These are phyloP conservation scores for Lithobius niger DNA, from an alignment of 1,140 invertebrate species.

Conservation along the genomic window DNA sequence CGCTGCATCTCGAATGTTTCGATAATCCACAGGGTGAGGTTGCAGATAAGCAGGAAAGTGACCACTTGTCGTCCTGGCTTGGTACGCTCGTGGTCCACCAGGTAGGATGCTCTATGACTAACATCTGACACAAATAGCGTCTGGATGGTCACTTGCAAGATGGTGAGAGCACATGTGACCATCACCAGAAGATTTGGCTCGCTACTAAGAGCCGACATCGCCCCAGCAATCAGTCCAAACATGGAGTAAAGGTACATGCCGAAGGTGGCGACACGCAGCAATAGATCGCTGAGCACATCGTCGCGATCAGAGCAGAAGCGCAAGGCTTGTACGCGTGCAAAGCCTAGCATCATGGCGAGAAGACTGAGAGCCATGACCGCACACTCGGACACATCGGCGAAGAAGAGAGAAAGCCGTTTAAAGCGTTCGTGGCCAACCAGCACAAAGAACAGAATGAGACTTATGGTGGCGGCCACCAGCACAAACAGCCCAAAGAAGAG, in stretches of 20 bases:
- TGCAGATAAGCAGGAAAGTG: slow-evolving; percentile 87
- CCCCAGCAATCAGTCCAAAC: slow-evolving; percentile 82
- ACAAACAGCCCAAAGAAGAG: slow-evolving; percentile 84
- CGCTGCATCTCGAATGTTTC: slow-evolving; percentile 93
- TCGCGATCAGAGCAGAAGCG: slow-evolving; percentile 73
- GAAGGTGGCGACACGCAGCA: slow-evolving; percentile 77
- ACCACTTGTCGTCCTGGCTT: slow-evolving; percentile 91
- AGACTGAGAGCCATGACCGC: slow-evolving; percentile 72
- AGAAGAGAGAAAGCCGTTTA: slow-evolving; percentile 62
- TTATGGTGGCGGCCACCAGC: slow-evolving; percentile 79
- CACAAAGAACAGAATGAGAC: slow-evolving; percentile 86
- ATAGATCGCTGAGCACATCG: slow-evolving; percentile 74
- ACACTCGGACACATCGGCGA: slow-evolving; percentile 80
- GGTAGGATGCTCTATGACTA: slow-evolving; percentile 70
- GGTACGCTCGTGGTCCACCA: slow-evolving; percentile 77
- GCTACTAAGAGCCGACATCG: slow-evolving; percentile 61
- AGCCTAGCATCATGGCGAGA: slow-evolving; percentile 76
- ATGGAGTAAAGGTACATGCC: slow-evolving; percentile 83
- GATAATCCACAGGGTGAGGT: slow-evolving; percentile 88
- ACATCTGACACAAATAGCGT: slow-evolving; percentile 91
- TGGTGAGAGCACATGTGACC: slow-evolving; percentile 70
- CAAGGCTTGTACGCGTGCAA: slow-evolving; percentile 56
- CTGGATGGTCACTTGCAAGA: slow-evolving; percentile 79
- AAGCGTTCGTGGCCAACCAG: slow-evolving; percentile 67
- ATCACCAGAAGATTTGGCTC: slow-evolving; percentile 79